phyloP scores from a whole-genome alignment of 1,140 invertebrate genomes.

The Berghia stephanieae region DNA sequence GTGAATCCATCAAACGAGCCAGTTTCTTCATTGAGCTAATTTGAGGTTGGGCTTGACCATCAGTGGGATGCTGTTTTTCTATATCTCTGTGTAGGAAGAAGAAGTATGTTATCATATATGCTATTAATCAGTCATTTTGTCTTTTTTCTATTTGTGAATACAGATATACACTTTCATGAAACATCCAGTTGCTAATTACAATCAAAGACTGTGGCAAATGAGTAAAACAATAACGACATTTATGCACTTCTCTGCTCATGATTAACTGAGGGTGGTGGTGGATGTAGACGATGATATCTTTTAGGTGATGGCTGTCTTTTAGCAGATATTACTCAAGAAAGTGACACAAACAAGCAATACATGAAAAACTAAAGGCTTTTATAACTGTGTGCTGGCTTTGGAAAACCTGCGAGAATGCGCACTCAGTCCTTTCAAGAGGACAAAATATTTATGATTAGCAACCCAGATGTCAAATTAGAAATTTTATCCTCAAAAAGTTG shows the following conservation, averaged over 20 bases:
- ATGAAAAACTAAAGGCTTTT: too few species aligned
- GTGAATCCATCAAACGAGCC: background rate
- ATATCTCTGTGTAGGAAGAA: slow-evolving; percentile 31
- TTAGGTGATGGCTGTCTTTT: too few species aligned
- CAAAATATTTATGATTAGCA: too few species aligned
- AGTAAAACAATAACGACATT: background rate
- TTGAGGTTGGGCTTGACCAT: background rate
- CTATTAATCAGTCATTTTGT: background rate
- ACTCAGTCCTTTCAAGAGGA: too few species aligned
- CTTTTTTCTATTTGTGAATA: background rate
- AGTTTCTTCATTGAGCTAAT: slow-evolving; percentile 16
- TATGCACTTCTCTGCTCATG: background rate
- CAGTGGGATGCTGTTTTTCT: slow-evolving; percentile 16
- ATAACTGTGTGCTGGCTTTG: too few species aligned
- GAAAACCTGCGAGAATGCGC: too few species aligned
- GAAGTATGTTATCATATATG: background rate
- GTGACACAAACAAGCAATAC: too few species aligned
- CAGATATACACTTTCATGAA: background rate
- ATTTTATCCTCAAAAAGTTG: too few species aligned
- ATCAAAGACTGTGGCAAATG: background rate
- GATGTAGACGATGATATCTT: too few species aligned
- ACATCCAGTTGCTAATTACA: background rate
- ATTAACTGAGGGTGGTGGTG: too few species aligned
- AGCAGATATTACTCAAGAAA: too few species aligned
- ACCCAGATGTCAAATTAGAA: too few species aligned